Percentiles rank a stretch among this genome's conserved stretches.
Conservation (phyloP, 2,113 vertebrate genomes). For the Tringa solitaria region DNA sequence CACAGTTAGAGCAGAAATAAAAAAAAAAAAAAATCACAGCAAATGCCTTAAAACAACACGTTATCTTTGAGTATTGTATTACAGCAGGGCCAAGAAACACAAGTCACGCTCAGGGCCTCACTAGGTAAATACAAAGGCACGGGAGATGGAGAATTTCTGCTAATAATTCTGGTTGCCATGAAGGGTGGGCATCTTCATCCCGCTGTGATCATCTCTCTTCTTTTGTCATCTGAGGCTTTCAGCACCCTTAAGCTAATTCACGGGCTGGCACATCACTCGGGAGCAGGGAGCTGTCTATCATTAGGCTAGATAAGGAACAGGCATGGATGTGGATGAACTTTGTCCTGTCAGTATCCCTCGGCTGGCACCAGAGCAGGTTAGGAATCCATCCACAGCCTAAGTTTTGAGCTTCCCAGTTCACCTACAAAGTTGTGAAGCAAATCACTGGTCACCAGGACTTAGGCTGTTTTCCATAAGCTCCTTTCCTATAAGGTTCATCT, state of each 20-base stretch:
- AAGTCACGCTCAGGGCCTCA: fast-evolving
- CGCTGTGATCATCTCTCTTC: fast-evolving
- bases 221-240: neutral
- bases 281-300: neutral
- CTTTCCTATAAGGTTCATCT: neutral
- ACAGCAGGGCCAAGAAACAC: neutral
- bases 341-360: fast-evolving
- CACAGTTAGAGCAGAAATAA: neutral
- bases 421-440: neutral
- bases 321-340: neutral
- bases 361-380: fast-evolving
- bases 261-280: neutral
- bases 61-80: neutral
- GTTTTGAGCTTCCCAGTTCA: neutral
- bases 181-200: neutral
- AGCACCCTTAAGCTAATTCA: neutral
- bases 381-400: neutral
- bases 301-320: neutral
- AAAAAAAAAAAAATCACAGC: neutral
- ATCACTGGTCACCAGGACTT: fast-evolving
- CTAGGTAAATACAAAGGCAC: fast-evolving
- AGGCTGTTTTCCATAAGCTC: neutral
- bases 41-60: neutral
- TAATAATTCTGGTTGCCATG: neutral
- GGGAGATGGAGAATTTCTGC: neutral